These are phyloP conservation scores for Corythornis cristatus DNA, from an alignment of 2,113 vertebrate species.

Conservation along the genomic window DNA sequence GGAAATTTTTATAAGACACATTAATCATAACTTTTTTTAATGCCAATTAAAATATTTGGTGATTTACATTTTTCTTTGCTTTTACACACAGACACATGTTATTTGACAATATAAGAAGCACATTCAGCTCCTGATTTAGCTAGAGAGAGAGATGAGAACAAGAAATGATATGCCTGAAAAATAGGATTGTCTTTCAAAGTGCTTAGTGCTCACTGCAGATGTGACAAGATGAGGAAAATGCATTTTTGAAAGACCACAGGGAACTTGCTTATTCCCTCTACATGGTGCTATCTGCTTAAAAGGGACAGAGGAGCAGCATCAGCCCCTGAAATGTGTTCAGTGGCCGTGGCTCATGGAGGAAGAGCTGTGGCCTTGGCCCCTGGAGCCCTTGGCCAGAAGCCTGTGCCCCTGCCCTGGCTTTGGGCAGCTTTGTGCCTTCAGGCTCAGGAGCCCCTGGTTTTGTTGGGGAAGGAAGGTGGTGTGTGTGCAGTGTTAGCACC, in stretches of 20 bases:
- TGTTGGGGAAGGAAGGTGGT: neutral
- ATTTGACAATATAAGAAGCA: neutral
- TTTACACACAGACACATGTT: neutral
- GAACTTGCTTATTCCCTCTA: neutral
- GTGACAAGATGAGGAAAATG: neutral
- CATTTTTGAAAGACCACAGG: neutral
- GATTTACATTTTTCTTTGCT: neutral
- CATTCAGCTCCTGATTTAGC: neutral
- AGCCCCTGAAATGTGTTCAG: neutral
- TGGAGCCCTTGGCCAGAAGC: neutral
- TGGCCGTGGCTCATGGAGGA: fast-evolving
- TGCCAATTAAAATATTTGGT: neutral
- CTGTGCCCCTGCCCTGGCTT: fast-evolving
- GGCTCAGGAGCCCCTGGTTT: neutral
- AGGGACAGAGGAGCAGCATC: neutral
- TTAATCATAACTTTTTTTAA: constrained; percentile 10
- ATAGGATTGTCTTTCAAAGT: neutral
- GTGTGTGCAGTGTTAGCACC: neutral
- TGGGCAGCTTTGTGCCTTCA: neutral
- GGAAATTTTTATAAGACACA: neutral
- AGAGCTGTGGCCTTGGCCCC: fast-evolving
- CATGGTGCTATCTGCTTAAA: neutral
- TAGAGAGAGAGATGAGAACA: neutral
- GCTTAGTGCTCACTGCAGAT: neutral
- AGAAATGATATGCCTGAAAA: neutral